Conservation (phyloP, 2,888 invertebrate genomes). For the Acanthosepion pharaonis region DNA sequence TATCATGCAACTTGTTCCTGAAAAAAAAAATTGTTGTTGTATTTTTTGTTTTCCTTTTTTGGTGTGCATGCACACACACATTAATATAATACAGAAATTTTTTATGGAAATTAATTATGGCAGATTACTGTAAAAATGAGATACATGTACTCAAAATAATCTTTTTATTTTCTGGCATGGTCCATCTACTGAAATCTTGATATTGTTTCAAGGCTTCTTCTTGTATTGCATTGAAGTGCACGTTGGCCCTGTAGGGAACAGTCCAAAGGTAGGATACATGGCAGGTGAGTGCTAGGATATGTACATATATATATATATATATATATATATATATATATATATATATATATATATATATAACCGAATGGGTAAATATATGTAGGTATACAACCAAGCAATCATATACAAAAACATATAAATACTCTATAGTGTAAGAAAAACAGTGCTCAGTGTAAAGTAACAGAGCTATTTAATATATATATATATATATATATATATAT, state of each 20-base stretch:
- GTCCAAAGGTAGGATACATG: background rate
- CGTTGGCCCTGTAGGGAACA: background rate
- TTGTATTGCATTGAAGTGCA: background rate
- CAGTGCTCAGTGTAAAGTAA: no score
- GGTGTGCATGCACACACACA: background rate
- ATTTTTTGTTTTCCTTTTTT: no score
- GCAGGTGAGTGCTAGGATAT: background rate
- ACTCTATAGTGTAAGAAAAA: no score
- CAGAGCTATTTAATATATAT: no score
- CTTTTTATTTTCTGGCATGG: background rate
- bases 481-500: no score
- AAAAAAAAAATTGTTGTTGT: background rate
- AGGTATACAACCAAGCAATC: no score
- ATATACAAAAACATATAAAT: no score
- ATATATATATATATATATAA: no score
- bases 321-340: no score
- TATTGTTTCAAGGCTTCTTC: background rate
- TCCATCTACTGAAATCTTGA: background rate
- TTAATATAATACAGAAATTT: background rate
- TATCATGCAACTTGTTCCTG: conserved; percentile 1
- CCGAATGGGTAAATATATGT: no score
- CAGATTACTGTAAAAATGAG: background rate
- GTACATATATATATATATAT: no score
- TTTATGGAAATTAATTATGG: background rate
- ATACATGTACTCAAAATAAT: background rate